Evolutionary conservation across 2,113 vertebrate genomes (phyloP).

Genomic region (Microtus montanus): DNA sequence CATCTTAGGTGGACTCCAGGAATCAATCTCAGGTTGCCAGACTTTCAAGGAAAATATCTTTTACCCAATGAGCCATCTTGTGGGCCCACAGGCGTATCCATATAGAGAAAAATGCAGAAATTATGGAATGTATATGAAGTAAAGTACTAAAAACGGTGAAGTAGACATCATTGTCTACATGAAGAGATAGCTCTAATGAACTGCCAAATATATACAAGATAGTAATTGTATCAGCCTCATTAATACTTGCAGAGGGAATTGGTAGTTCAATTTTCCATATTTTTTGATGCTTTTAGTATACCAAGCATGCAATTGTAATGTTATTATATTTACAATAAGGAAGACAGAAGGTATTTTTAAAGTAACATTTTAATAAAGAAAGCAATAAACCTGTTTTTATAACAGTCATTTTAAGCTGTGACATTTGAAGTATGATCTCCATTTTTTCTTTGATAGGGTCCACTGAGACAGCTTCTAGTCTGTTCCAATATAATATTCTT

Average conservation of each 20-base stretch:
- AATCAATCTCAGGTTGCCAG: neutral
- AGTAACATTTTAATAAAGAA: neutral
- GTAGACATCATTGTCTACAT: neutral
- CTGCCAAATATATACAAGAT: neutral
- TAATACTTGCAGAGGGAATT: neutral
- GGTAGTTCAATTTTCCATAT: constrained; percentile 1
- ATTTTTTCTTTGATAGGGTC: neutral
- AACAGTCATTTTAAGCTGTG: neutral
- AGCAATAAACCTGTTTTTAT: neutral
- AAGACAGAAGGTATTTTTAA: constrained; percentile 12
- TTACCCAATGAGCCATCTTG: too few relatives aligned
- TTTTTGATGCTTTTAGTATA: neutral
- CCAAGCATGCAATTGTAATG: neutral
- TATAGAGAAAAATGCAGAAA: neutral
- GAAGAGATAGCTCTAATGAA: neutral
- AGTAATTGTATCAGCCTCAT: neutral
- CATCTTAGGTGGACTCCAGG: neutral
- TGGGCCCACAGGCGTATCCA: neutral
- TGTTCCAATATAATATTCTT: neutral
- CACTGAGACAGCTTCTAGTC: neutral
- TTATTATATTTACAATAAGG: constrained; percentile 21
- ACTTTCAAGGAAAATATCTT: neutral
- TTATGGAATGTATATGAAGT: neutral
- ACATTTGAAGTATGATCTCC: neutral
- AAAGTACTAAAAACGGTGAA: neutral